These are phyloP conservation scores for Pteruthius melanotis DNA, from an alignment of 2,113 vertebrate species.

Conservation along the genomic window DNA sequence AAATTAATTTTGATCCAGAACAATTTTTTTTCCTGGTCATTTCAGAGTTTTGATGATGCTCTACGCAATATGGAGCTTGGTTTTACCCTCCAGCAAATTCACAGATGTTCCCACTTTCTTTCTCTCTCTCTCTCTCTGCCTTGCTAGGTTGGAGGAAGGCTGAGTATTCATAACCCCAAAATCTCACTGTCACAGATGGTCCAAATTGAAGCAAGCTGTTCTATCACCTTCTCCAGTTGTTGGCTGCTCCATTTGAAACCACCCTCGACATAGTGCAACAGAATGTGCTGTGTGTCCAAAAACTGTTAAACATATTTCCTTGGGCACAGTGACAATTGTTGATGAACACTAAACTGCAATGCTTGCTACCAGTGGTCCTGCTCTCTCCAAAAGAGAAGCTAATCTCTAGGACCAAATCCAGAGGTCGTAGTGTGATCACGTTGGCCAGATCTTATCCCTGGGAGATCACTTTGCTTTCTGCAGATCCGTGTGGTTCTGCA, in stretches of 20 bases:
- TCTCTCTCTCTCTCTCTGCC: background rate
- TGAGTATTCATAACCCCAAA: conserved; percentile 37
- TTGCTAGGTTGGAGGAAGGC: background rate
- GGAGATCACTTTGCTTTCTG: background rate
- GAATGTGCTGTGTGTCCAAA: conserved; percentile 21
- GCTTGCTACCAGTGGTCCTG: background rate
- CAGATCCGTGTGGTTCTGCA: background rate
- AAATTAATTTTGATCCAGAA: background rate
- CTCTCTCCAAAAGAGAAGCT: background rate
- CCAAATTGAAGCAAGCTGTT: conserved; percentile 59
- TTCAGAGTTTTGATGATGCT: background rate
- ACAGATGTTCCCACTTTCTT: background rate
- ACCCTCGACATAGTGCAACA: conserved; percentile 15
- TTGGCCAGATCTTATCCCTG: background rate
- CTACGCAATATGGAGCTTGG: background rate
- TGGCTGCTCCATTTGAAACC: conserved; percentile 25
- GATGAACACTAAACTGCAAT: conserved; percentile 7
- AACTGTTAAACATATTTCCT: conserved; percentile 39
- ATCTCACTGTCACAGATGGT: conserved; percentile 40
- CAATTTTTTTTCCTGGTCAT: background rate
- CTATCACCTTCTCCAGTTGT: conserved; percentile 40
- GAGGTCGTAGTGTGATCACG: background rate
- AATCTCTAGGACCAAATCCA: conserved; percentile 1
- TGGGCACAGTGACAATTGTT: conserved; percentile 26
- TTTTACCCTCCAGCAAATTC: conserved; percentile 18